phyloP scores from a whole-genome alignment of 2,888 invertebrate species.

The Acronicta psi region DNA sequence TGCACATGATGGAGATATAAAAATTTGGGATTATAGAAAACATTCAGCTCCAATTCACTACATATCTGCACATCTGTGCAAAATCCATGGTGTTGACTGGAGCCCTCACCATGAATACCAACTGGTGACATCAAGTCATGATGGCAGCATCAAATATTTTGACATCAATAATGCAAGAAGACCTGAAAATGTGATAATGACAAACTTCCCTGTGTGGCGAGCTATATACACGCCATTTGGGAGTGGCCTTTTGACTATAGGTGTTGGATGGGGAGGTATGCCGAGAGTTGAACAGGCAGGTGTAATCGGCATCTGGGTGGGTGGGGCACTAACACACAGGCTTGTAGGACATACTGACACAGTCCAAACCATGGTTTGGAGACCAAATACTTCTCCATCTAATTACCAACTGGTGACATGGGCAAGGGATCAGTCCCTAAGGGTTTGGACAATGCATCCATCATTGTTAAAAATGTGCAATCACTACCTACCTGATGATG shows the following conservation, averaged over 20 bases:
- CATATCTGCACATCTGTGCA: conserved; percentile 96
- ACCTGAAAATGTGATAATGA: conserved; percentile 95
- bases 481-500: conserved; percentile 90
- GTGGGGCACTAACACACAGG: conserved; percentile 93
- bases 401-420: conserved; percentile 97
- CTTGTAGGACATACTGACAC: conserved; percentile 98
- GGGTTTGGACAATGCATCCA: conserved; percentile 97
- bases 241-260: conserved; percentile 96
- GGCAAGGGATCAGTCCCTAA: conserved; percentile 97
- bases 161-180: conserved; percentile 95
- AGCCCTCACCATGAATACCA: conserved; percentile 95
- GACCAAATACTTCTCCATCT: conserved; percentile 91
- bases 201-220: conserved; percentile 97
- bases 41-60: conserved; percentile 96
- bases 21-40: conserved; percentile 98
- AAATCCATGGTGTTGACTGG: conserved; percentile 98
- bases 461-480: conserved; percentile 94
- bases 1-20: conserved; percentile 98
- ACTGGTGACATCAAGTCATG: conserved; percentile 97
- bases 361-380: conserved; percentile 98
- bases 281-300: conserved; percentile 94
- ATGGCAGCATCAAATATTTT: conserved; percentile 98
- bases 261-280: conserved; percentile 95
- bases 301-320: conserved; percentile 87
- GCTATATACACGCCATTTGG: conserved; percentile 98